Evolutionary conservation across 2,888 invertebrate genomes (phyloP), one percentile per base, ranked within the genome.

Genomic region (Habrosyne pyritoides): DNA sequence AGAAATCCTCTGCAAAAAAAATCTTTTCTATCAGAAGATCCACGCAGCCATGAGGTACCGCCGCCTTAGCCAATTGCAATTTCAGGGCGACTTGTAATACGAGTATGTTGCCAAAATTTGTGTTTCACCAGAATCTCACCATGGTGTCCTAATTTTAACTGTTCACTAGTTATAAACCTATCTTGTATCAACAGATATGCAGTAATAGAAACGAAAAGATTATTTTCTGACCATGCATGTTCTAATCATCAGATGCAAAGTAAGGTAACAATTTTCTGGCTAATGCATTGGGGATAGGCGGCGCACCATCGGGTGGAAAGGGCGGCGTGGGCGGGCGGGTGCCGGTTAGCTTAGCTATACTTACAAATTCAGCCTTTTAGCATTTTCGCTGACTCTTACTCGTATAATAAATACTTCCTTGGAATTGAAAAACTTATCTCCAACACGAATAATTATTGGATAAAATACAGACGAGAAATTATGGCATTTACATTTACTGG

Each of bases 371-470:
- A 59, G 63, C 66, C 71, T 54, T 70, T 75, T 69, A 64, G 62
- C 62, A 68, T 75, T 72, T 73, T 75, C 68, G 67, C 76, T 74
- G 75, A 75, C 70, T 75, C 71, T 61, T 61, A 63, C 63, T 73
- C 74, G 70, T 74, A 74, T 77, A 77, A 70, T 70, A 73, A 72
- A 73, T 72, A 71, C 71, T 70, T 71, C 61, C 54, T 61, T 56
- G 36, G 56, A 50, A 60, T 54, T 54, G 53, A 55, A 59, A 61
- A 54, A 60, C 60, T 57, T 57, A n/a, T 54, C 52, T 36, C 33
- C 54, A 42, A 14, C 36, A n/a, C 14, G 2, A 36, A 36, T 36
- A 14, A n/a, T n/a, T 36, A 36, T 36, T 36, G 36, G 10, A 18
- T 42, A 7, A 14, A 42, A 14, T 42, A 18, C 36, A 18, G 36